A percentile compares a stretch with the other conserved stretches of the same genome.
Evolutionary conservation across 2,797 vertebrate species (phyloP).

Genomic region (Emydoidea blandingii): DNA sequence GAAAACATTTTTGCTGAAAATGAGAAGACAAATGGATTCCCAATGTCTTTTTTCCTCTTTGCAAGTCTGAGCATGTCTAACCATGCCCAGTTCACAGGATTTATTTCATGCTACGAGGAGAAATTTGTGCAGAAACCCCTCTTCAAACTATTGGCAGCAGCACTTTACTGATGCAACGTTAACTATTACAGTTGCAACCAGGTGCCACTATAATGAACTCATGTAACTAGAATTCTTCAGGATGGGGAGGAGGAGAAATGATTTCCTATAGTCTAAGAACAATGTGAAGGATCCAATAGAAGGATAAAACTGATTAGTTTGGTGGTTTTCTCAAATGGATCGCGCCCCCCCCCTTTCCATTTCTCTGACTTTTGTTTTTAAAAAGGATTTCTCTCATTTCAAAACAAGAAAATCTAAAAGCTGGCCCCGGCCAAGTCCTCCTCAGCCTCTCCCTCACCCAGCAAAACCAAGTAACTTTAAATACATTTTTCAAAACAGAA

Average conservation of each 20-base stretch:
- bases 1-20: neutral
- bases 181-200: neutral
- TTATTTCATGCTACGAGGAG: neutral
- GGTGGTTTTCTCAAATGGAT: neutral
- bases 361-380: neutral
- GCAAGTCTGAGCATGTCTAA: neutral
- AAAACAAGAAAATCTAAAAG: neutral
- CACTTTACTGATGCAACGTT: neutral
- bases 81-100: accelerated
- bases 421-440: neutral
- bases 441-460: neutral
- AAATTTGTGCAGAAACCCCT: neutral
- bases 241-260: neutral
- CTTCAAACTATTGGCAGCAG: neutral
- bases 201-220: neutral
- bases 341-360: neutral
- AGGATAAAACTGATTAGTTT: neutral
- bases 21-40: neutral
- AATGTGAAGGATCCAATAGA: neutral
- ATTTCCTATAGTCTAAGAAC: neutral
- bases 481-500: neutral
- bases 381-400: neutral
- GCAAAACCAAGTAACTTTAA: neutral
- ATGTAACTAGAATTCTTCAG: neutral
- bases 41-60: neutral